Evolutionary conservation across 2,888 invertebrate species (phyloP), one percentile per base, ranked within the genome.

Genomic region (Apodemia mormo): DNA sequence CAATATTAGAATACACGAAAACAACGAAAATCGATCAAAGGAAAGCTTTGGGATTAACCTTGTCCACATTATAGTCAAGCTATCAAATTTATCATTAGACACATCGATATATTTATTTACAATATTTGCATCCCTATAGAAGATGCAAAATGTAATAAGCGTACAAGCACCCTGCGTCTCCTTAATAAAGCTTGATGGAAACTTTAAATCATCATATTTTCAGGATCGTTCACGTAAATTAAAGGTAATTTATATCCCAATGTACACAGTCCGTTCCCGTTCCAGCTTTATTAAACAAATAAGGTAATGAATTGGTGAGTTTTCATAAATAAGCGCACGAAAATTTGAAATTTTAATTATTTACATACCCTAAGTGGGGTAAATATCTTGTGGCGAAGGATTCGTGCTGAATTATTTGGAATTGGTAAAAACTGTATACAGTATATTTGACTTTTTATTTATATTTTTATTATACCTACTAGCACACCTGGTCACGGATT

Each of bases 161-260:
- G 29, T 61, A 61, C 61, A 30, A 73, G 70, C 72, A 68, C 69
- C 72, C 67, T 71, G 73, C 75, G 74, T 75, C 75, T 76, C 77
- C 81, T 87, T 89, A 90, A 86, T 86, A 89, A 85, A 77, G 79
- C 81, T 80, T 85, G 87, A 88, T 88, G 89, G 88, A 88, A 90
- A 88, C 86, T 88, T 86, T 86, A 87, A 87, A 89, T 90, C 89
- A 88, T 88, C 87, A 89, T 90, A 90, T 91, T 90, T 90, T 87
- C 89, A 85, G 87, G 88, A 89, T 87, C 88, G 86, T 85, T 89
- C 88, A 84, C 87, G 84, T 87, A 90, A 90, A 90, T 91, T 90
- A 90, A 89, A 90, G 88, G 88, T 91, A 91, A 92, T 92, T 91
- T 90, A 91, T 91, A 91, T 82, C 84, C 83, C 85, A 84, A 85